These are phyloP conservation scores for Microcaecilia unicolor DNA, from an alignment of 2,797 vertebrate species.

Conservation along the genomic window DNA sequence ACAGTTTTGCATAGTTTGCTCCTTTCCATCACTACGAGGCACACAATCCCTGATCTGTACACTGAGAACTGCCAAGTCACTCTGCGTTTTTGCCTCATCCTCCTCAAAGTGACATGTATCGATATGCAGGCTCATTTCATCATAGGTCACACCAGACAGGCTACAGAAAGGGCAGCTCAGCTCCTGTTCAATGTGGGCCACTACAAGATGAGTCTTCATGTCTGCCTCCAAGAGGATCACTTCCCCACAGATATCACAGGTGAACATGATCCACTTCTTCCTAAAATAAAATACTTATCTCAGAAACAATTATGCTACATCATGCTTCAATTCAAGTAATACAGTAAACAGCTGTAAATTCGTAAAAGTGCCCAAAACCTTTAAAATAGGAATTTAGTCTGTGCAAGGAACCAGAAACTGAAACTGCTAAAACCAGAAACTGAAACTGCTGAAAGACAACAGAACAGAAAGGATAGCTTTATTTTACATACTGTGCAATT, in stretches of 20 bases:
- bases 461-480: no score
- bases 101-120: slow-evolving; percentile 56
- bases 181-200: slow-evolving; percentile 59
- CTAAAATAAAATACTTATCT: not conserved
- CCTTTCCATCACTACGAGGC: no score
- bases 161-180: slow-evolving; percentile 63
- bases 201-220: slow-evolving; percentile 65
- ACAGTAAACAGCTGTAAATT: no score
- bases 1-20: no score
- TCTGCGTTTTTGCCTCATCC: not conserved
- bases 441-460: no score
- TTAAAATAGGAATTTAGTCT: no score
- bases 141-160: slow-evolving; percentile 58
- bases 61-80: slow-evolving; percentile 5
- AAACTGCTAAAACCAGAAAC: no score
- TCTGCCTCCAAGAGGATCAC: slow-evolving; percentile 57
- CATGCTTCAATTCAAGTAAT: no score
- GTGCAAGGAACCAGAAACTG: no score
- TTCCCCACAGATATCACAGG: slow-evolving; percentile 72
- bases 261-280: slow-evolving; percentile 47
- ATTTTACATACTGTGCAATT: no score
- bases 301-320: no score
- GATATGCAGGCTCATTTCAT: slow-evolving; percentile 66
- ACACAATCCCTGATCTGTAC: not conserved
- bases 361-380: no score